Evolutionary conservation across 2,888 invertebrate genomes (phyloP).

Genomic region (Magallana nippona): DNA sequence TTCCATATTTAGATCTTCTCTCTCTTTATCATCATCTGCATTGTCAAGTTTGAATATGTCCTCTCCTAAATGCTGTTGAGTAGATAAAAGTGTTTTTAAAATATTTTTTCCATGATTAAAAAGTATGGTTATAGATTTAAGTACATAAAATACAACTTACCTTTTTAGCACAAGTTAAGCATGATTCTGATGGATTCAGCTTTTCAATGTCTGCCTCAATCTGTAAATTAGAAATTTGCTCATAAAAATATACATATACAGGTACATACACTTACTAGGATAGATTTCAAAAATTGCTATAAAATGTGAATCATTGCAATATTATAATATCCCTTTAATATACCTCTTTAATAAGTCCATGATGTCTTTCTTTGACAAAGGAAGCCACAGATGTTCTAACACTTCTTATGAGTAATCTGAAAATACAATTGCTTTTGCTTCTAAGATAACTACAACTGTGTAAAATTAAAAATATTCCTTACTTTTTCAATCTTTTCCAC

Average conservation of each 20-base stretch:
- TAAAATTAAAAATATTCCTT: background rate
- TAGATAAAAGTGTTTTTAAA: too few species aligned
- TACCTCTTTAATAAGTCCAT: conserved; percentile 47
- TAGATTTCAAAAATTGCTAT: too few species aligned
- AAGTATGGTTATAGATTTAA: too few species aligned
- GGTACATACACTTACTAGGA: too few species aligned
- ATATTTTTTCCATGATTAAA: too few species aligned
- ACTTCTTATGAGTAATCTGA: conserved; percentile 56
- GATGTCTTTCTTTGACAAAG: conserved; percentile 58
- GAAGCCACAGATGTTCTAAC: conserved; percentile 56
- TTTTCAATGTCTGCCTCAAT: conserved; percentile 50
- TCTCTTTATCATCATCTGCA: background rate
- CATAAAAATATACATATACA: background rate
- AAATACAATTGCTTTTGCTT: conserved; percentile 17
- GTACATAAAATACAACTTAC: conserved; percentile 40
- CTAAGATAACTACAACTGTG: too few species aligned
- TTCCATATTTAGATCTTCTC: background rate
- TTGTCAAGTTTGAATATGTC: conserved; percentile 49
- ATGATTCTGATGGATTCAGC: background rate
- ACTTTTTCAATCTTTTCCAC: background rate
- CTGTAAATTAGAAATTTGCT: conserved; percentile 47
- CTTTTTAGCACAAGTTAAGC: conserved; percentile 47
- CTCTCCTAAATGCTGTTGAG: conserved; percentile 47
- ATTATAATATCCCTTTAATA: background rate
- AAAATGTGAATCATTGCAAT: too few species aligned